Evolutionary conservation across 2,888 invertebrate genomes (phyloP).

Genomic region (Ferdinandea cuprea): DNA sequence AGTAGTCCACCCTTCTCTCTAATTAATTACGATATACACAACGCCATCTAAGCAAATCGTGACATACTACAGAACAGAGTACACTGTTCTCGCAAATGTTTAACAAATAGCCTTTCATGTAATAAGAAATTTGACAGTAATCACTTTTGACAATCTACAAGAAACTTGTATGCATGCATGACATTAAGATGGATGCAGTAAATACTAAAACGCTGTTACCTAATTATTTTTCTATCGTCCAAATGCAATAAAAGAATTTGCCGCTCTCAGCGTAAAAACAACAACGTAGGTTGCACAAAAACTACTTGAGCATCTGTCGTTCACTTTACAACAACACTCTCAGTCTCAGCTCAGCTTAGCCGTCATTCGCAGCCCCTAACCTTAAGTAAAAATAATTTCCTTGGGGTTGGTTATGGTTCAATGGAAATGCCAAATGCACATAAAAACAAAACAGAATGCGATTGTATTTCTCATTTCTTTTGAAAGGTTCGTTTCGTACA

Average conservation of each 20-base stretch:
- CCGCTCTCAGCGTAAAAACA: neutral
- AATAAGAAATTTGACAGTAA: conserved; percentile 24
- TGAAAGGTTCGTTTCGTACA: conserved; percentile 20
- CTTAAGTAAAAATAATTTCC: conserved; percentile 38
- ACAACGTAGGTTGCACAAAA: neutral
- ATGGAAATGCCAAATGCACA: conserved; percentile 53
- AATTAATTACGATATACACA: conserved; percentile 5
- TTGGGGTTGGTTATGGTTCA: conserved; percentile 69
- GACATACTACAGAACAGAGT: conserved; percentile 3
- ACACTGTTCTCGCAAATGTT: conserved; percentile 38
- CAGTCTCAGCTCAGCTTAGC: no score
- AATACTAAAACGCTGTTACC: neutral
- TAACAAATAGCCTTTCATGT: conserved; percentile 39
- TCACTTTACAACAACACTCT: neutral
- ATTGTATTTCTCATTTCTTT: conserved; percentile 5
- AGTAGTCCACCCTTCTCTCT: neutral
- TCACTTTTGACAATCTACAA: conserved; percentile 36
- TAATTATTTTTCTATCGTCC: neutral
- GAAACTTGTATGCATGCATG: conserved; percentile 11
- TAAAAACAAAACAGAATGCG: neutral
- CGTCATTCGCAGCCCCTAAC: conserved; percentile 39
- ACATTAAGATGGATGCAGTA: conserved; percentile 13
- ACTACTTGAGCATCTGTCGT: neutral
- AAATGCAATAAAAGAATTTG: neutral
- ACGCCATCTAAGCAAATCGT: conserved; percentile 12